Conservation (phyloP, 2,888 invertebrate genomes). For the Drosophila bunnanda region DNA sequence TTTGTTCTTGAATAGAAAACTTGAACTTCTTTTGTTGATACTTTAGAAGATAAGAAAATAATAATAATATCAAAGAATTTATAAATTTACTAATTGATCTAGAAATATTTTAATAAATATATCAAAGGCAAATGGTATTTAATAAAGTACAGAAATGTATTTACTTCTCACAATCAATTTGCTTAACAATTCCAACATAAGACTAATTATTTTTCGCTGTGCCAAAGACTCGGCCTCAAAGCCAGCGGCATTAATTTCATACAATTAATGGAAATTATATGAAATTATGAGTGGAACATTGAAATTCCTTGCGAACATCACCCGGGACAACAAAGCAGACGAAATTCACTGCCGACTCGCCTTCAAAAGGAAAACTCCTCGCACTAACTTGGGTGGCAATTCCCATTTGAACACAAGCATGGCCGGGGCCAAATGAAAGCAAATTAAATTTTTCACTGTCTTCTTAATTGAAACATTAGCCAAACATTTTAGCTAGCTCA, state of each 20-base stretch:
- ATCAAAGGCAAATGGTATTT: no score
- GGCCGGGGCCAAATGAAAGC: constrained; percentile 66
- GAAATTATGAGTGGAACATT: constrained; percentile 77
- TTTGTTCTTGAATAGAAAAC: not conserved
- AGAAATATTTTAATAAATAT: no score
- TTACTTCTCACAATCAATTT: no score
- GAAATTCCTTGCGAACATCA: constrained; percentile 79
- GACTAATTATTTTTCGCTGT: not conserved
- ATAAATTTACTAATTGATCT: no score
- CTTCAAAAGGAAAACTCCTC: constrained; percentile 50
- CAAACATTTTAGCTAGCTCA: constrained; percentile 50
- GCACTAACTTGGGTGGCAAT: constrained; percentile 43
- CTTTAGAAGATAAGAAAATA: not conserved
- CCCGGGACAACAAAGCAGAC: constrained; percentile 64
- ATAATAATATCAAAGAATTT: no score
- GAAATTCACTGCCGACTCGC: constrained; percentile 34
- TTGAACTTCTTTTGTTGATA: not conserved
- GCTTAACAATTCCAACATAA: not conserved
- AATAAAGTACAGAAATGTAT: no score
- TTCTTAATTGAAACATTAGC: constrained; percentile 82
- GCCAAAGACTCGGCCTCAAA: constrained; percentile 17
- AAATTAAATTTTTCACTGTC: constrained; percentile 81
- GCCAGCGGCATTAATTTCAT: constrained; percentile 74
- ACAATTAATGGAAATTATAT: constrained; percentile 78
- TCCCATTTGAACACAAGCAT: constrained; percentile 39